Evolutionary conservation across 2,888 invertebrate species (phyloP), one percentile per base, ranked within the genome.

Genomic region (Machimus rusticus): DNA sequence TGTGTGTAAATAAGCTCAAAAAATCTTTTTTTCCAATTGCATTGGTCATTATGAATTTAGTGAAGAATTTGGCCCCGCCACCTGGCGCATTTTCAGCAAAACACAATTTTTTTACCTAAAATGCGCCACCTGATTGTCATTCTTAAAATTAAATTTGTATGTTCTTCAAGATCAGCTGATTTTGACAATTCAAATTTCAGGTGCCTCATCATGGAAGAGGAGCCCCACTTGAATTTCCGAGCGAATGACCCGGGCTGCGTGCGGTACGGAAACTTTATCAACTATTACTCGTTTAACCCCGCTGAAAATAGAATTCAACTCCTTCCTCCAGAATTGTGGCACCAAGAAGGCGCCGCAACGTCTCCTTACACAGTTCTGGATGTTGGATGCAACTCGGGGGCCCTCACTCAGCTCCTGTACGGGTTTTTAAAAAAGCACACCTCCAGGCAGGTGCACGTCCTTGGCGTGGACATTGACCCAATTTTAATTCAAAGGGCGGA

Each of bases 231-330:
- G 12, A 90, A 92, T 34, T 91, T 89, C n/a, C 91, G 91, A 1
- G 90, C 89, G 3, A 90, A 93, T 87, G 95, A 96, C 92, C 97
- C 97, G 19, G 97, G 97, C 31, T 96, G 97, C 51, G 96, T 96
- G 0, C 94, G 94, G 91, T 94, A 94, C 93, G 97, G 97, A 86
- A 97, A 97, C 93, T 98, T 97, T 90, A 97, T 96, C 88, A 97
- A 97, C 93, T 98, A 97, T 91, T 98, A 98, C 91, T 93, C 95
- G 89, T 97, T 97, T 91, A 96, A 97, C 92, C 94, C 96, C 86
- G 94, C 95, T 34, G 93, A 94, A 87, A 95, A 95, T 89, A 94
- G 97, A 90, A 93, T 96, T 77, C 93, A 94, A 82, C 93, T 96
- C 89, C 93, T 97, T 89, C 94, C 95, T 9, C 46, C 1, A 0